phyloP scores from a whole-genome alignment of 2,888 invertebrate species.

The Agonum fuliginosum region DNA sequence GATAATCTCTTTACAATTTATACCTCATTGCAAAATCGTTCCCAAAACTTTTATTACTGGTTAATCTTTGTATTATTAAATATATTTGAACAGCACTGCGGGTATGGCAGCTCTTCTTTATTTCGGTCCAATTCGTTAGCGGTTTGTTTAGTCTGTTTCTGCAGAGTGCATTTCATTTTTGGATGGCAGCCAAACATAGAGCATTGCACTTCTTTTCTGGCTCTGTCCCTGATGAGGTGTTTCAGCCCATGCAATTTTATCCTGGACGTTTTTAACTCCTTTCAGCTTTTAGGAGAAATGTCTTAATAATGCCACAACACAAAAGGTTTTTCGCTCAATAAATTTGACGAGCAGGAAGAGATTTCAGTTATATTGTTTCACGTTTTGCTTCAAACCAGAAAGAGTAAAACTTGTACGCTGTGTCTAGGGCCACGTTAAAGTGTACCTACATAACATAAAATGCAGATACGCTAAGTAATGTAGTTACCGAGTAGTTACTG shows the following conservation, averaged over 20 bases:
- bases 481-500: no score
- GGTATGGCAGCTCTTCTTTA: conserved; percentile 2
- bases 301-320: no score
- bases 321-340: no score
- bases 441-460: no score
- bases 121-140: conserved; percentile 9
- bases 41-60: neutral
- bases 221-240: neutral
- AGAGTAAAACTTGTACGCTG: no score
- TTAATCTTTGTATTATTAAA: neutral
- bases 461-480: no score
- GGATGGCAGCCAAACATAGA: conserved; percentile 5
- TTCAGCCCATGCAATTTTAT: neutral
- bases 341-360: no score
- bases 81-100: neutral
- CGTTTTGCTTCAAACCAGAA: no score
- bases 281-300: neutral
- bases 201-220: conserved; percentile 33
- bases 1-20: neutral
- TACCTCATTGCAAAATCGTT: conserved; percentile 1
- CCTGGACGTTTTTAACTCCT: neutral
- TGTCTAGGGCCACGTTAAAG: no score
- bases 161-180: conserved; percentile 26
- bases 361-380: no score
- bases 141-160: conserved; percentile 31